Base-by-base conservation (phyloP, 2,113 vertebrate genomes). In the Furnarius figulus region DNA sequence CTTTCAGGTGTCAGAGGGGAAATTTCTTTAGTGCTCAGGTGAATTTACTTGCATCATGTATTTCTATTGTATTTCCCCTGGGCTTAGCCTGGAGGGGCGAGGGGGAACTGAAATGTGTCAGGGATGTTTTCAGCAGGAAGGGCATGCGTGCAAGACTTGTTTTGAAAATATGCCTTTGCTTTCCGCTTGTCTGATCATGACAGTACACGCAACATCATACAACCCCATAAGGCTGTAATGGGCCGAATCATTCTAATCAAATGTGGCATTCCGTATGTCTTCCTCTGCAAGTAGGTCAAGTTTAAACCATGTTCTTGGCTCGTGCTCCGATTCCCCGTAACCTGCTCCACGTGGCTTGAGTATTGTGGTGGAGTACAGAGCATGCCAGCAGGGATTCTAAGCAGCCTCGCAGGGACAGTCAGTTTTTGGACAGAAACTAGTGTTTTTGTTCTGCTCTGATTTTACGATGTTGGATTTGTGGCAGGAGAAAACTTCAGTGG, bases 201-300 rank as follows among this genome's bases (percentile, higher is more conserved):
- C 97, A 97, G 82, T 19, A 40, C 85, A 37, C 59, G 68, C 86
- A 87, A 4, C 97, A 97, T 98, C 98, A 98, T 63, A 85, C 74
- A 73, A 95, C 97, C 98, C 98, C 97, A 96, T 95, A 98, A 98
- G 98, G 98, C 97, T 96, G 77, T 90, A 95, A 97, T 95, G 95
- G 98, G 95, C 96, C 93, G 61, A 89, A 90, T 98, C 97, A 97
- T 28, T 91, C 97, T 99, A 99, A 99, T 98, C 90, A 96, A 93
- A 97, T 97, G 98, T 98, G 98, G 97, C 98, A 78, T 98, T 94
- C 84, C 96, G 23, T 97, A 96, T 97, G 97, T 90, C 98, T 98
- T 98, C 97, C 96, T 96, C 96, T 90, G 95, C 98, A 99, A 99
- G 97, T 99, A 98, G 98, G 98, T 99, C 99, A 99, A 98, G 98